Conservation (phyloP, 2,888 invertebrate species). For the Dichetophora obliterata region DNA sequence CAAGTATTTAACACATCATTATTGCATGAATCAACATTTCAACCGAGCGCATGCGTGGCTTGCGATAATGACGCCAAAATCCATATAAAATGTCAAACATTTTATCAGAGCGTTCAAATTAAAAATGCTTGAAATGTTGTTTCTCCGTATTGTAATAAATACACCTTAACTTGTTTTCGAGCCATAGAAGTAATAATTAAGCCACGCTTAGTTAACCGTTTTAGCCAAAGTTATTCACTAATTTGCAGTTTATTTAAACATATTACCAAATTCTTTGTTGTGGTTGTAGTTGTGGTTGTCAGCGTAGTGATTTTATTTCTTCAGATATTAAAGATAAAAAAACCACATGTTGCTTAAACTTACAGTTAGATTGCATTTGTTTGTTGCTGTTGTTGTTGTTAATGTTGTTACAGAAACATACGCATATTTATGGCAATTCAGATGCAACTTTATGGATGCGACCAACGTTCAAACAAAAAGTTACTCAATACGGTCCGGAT, state of each 20-base stretch:
- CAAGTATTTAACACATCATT: too few species aligned
- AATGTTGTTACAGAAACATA: background rate
- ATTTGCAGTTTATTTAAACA: background rate
- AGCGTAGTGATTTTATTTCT: background rate
- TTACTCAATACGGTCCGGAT: background rate
- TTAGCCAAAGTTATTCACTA: background rate
- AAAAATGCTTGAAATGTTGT: too few species aligned
- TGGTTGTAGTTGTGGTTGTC: background rate
- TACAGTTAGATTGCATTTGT: background rate
- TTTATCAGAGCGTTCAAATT: too few species aligned
- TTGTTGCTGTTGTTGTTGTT: background rate
- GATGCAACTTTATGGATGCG: slow-evolving; percentile 19
- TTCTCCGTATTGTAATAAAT: too few species aligned
- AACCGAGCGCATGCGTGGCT: too few species aligned
- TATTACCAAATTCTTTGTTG: background rate
- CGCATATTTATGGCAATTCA: slow-evolving; percentile 4
- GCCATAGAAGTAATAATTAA: too few species aligned
- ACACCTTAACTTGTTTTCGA: too few species aligned
- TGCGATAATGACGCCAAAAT: too few species aligned
- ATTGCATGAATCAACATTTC: too few species aligned
- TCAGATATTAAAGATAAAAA: background rate
- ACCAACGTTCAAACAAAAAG: background rate
- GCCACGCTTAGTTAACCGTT: background rate
- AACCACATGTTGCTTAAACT: background rate
- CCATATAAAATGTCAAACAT: too few species aligned